These are phyloP conservation scores for Drosophila stalkeri DNA, from an alignment of 2,888 invertebrate species.

Conservation along the genomic window DNA sequence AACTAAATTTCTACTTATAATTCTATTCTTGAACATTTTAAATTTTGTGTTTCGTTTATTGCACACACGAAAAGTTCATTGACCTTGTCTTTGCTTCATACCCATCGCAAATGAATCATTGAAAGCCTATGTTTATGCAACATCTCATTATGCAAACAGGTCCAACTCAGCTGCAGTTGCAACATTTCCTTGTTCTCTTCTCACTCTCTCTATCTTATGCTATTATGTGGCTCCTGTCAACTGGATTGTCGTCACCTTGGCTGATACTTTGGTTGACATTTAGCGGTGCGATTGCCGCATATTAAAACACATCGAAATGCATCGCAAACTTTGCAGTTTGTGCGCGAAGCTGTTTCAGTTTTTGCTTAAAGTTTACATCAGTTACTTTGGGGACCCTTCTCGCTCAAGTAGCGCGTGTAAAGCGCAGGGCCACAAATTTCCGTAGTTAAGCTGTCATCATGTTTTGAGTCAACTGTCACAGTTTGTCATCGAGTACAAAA, in stretches of 20 bases:
- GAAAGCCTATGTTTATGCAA: slow-evolving; percentile 12
- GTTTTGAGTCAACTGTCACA: slow-evolving; percentile 72
- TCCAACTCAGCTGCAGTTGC: slow-evolving; percentile 18
- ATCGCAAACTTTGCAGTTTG: slow-evolving; percentile 47
- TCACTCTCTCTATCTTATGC: background rate
- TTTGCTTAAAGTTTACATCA: slow-evolving; percentile 57
- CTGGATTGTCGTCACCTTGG: slow-evolving; percentile 51
- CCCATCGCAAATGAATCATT: background rate
- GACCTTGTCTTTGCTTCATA: slow-evolving; percentile 16
- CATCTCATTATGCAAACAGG: slow-evolving; percentile 41
- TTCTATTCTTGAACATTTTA: background rate
- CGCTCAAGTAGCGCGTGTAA: background rate
- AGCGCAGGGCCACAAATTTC: slow-evolving; percentile 11
- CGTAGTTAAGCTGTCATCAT: slow-evolving; percentile 75
- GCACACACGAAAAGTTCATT: slow-evolving; percentile 18
- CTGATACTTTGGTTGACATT: slow-evolving; percentile 62
- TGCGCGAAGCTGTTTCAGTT: slow-evolving; percentile 41
- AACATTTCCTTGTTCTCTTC: background rate
- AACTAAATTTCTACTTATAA: background rate
- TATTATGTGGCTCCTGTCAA: background rate
- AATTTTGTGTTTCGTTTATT: background rate
- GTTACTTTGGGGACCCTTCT: background rate
- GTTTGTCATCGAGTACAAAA: slow-evolving; percentile 38
- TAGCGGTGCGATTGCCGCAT: slow-evolving; percentile 61
- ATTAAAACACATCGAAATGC: slow-evolving; percentile 70